A percentile compares a stretch with the other conserved stretches of the same genome.
Evolutionary conservation across 2,888 invertebrate genomes (phyloP).

Genomic region (Thysanoteuthis rhombus): DNA sequence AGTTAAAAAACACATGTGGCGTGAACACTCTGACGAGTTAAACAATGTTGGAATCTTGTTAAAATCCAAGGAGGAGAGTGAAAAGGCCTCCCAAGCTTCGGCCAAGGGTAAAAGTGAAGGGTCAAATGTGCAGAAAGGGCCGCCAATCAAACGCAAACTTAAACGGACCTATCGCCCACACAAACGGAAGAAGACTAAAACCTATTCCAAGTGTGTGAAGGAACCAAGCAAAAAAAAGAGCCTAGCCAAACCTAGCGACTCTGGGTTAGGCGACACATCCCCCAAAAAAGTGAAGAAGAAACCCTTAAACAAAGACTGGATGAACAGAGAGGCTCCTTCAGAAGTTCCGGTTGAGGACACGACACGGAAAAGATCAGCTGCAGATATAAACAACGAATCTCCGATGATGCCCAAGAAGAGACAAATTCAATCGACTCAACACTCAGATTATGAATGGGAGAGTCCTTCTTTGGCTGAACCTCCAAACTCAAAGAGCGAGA

Average conservation of each 20-base stretch:
- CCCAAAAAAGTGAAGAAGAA: background rate
- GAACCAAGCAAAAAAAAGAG: background rate
- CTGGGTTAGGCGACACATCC: background rate
- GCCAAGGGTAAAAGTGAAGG: background rate
- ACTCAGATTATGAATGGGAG: background rate
- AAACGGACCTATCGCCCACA: background rate
- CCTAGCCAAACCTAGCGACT: background rate
- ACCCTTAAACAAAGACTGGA: background rate
- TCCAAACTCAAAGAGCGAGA: background rate
- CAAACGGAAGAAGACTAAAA: background rate
- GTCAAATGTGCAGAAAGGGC: background rate
- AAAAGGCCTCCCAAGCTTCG: background rate
- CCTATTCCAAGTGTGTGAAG: background rate
- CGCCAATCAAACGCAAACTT: background rate
- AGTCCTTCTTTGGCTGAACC: background rate
- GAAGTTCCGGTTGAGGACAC: background rate
- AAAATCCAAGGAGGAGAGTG: background rate
- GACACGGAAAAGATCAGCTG: background rate
- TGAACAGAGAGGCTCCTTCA: background rate
- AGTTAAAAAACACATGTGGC: conserved; percentile 25
- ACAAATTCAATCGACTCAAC: background rate
- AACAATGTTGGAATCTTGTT: conserved; percentile 14
- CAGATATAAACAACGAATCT: background rate
- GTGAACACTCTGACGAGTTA: background rate
- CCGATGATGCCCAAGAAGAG: background rate